Evolutionary conservation across 2,888 invertebrate species (phyloP), one percentile per base, ranked within the genome.

Genomic region (Lasioglossum calceatum): DNA sequence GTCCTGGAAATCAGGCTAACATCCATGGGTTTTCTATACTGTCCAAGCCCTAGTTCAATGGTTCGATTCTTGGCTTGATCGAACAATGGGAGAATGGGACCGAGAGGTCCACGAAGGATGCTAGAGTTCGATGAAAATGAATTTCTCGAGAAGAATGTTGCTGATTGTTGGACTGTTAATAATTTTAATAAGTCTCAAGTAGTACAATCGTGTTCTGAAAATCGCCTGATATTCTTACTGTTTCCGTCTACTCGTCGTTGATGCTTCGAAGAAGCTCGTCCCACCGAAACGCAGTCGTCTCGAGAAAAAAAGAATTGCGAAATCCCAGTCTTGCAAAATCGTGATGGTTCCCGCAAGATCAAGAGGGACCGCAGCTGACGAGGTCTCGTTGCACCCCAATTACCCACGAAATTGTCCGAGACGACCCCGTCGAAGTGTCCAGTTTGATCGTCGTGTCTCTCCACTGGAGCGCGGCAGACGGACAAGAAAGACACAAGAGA

Each of bases 381-480:
- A 70, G 36, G 42, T n/a, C 39, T 70, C 70, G 42, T 70, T 70
- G 42, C 42, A 74, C 44, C 80, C 64, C 44, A 75, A 42, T 5
- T 44, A 32, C 42, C 64, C 19, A 27, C 14, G 67, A 32, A 19
- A 47, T 44, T 27, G 44, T 23, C 16, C 27, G 32, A 47, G 44
- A 32, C 70, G 36, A 36, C 70, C 70, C 70, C 36, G 67, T 36
- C 67, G 67, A 36, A 67, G 36, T 67, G 67, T 67, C 67, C 70
- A 23, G 36, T 70, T 70, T 23, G 36, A 70, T 39, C 23, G 23
- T 39, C 12, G 42, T 39, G 39, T 70, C 36, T 39, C 70, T 23
- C 42, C 70, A 23, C 42, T 70, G 23, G 36, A 70, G 67, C 70
- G 36, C 70, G 36, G 36, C 39, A n/a, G n/a, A 8, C 32, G 36